phyloP scores from a whole-genome alignment of 2,797 vertebrate species.

The Platyrinchus mystaceus region DNA sequence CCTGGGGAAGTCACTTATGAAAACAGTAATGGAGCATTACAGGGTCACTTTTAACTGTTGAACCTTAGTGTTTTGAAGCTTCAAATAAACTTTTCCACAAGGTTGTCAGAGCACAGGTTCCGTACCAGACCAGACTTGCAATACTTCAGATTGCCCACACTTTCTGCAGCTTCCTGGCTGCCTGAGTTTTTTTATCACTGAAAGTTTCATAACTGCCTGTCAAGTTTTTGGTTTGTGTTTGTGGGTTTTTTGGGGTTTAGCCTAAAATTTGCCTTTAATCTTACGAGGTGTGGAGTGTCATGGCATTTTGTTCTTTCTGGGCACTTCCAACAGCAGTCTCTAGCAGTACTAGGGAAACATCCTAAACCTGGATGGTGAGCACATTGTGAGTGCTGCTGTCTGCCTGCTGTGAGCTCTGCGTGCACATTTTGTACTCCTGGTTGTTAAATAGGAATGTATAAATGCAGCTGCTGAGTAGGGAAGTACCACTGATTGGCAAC shows the following conservation, averaged over 20 bases:
- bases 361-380: not conserved
- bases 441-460: not conserved
- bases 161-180: fast-evolving
- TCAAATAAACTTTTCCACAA: not conserved
- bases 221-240: not conserved
- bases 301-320: not conserved
- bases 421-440: not conserved
- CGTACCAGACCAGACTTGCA: not conserved
- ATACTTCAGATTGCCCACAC: fast-evolving
- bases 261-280: not conserved
- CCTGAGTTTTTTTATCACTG: not conserved
- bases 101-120: not conserved
- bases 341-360: not conserved
- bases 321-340: not conserved
- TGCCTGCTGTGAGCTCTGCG: not conserved
- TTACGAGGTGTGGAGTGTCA: fast-evolving
- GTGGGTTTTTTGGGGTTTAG: fast-evolving
- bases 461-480: not conserved
- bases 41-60: not conserved
- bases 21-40: not conserved
- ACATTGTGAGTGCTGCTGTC: fast-evolving
- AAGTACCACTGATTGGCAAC: constrained; percentile 35
- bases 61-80: not conserved
- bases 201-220: fast-evolving
- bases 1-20: not conserved